phyloP scores from a whole-genome alignment of 2,113 vertebrate genomes.

The Pardalotus punctatus region DNA sequence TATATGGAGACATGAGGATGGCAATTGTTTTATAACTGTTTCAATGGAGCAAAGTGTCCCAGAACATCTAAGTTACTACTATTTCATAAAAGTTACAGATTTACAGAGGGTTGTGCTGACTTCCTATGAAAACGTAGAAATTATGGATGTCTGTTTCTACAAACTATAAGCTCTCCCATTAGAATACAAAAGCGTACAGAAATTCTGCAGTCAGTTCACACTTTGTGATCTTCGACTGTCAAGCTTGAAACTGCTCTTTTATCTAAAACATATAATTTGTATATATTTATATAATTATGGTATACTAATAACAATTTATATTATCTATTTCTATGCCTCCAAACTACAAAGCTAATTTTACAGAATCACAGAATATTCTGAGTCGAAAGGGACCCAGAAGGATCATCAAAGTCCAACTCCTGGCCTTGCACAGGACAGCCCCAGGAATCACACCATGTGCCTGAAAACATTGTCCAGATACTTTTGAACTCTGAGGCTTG shows the following conservation, averaged over 20 bases:
- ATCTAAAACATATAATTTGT: not conserved
- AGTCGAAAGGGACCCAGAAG: not conserved
- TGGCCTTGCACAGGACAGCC: not conserved
- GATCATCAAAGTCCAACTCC: not conserved
- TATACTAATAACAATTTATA: not conserved
- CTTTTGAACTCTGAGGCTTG: not conserved
- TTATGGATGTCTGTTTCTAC: not conserved
- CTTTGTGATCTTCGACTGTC: not conserved
- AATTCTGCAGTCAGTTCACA: not conserved
- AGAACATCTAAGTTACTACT: not conserved
- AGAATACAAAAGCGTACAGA: not conserved
- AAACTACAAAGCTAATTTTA: not conserved
- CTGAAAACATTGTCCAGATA: fast-evolving
- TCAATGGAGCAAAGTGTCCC: not conserved
- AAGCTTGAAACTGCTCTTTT: not conserved
- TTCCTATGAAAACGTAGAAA: not conserved
- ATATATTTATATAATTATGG: not conserved
- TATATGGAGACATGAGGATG: not conserved
- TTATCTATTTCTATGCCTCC: not conserved
- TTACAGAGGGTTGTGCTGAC: not conserved
- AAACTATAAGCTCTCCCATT: not conserved
- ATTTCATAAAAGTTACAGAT: not conserved
- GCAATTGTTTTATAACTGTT: not conserved
- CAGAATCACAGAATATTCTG: not conserved
- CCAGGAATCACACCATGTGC: not conserved